Evolutionary conservation across 2,888 invertebrate genomes (phyloP).

Genomic region (Drosophila anomalata): DNA sequence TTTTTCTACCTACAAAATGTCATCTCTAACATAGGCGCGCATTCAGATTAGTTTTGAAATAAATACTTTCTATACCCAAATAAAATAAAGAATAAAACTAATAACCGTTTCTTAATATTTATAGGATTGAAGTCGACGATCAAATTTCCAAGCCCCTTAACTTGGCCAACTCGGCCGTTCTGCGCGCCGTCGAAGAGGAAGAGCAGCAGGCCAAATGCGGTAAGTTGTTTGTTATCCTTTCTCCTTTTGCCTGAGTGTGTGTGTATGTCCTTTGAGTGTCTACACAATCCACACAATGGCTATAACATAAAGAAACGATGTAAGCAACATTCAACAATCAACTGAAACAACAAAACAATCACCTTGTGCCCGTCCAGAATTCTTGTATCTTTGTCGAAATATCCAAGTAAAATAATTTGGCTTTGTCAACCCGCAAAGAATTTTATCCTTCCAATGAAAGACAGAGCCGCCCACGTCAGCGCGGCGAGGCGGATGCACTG

Average conservation of each 20-base stretch:
- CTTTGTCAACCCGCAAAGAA: slow-evolving; percentile 36
- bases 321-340: slow-evolving; percentile 52
- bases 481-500: slow-evolving; percentile 45
- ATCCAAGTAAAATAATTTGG: slow-evolving; percentile 1
- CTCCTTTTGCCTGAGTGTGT: slow-evolving; percentile 15
- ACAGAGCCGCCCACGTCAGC: slow-evolving; percentile 80
- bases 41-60: not conserved
- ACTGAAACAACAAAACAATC: slow-evolving; percentile 25
- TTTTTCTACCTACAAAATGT: not conserved
- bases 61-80: not conserved
- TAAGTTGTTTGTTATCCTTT: slow-evolving; percentile 81
- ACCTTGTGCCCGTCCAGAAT: slow-evolving; percentile 26
- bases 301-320: slow-evolving; percentile 40
- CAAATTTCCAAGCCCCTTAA: slow-evolving; percentile 89
- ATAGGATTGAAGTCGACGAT: slow-evolving; percentile 92
- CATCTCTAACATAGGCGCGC: not conserved
- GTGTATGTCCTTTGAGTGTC: slow-evolving; percentile 4
- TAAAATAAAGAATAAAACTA: not conserved
- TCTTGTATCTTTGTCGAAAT: slow-evolving; percentile 4
- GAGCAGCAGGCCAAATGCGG: slow-evolving; percentile 87
- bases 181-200: slow-evolving; percentile 93
- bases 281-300: slow-evolving; percentile 15
- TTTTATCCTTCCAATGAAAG: slow-evolving; percentile 56
- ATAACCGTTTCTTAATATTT: not conserved
- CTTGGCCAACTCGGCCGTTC: slow-evolving; percentile 93